Evolutionary conservation across 2,113 vertebrate genomes (phyloP).

Genomic region (Peromyscus polionotus): DNA sequence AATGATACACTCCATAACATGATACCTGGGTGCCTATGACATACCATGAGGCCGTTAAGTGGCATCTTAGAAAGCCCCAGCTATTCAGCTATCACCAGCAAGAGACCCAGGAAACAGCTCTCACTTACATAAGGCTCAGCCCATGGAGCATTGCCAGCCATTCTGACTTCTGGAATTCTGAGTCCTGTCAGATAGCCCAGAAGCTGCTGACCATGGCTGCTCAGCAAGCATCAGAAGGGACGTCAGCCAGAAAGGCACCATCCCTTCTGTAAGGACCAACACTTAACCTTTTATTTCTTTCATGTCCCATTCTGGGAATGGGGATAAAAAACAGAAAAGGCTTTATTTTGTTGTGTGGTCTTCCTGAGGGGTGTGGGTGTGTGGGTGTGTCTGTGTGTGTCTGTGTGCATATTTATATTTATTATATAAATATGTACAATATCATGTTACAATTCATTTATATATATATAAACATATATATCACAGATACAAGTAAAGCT

Average conservation of each 20-base stretch:
- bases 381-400: neutral
- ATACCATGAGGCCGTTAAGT: neutral
- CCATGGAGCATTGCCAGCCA: neutral
- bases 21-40: conserved; percentile 17
- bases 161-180: conserved; percentile 53
- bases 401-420: neutral
- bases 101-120: conserved; percentile 65
- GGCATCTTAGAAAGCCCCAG: neutral
- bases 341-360: conserved; percentile 42
- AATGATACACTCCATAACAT: conserved; percentile 48
- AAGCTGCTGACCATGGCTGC: neutral
- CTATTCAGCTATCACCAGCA: conserved; percentile 61
- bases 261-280: neutral
- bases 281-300: neutral
- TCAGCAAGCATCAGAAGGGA: neutral
- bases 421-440: neutral
- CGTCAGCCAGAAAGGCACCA: neutral
- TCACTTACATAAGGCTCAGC: conserved; percentile 49
- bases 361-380: neutral
- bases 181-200: neutral
- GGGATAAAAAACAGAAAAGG: neutral
- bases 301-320: neutral
- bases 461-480: neutral
- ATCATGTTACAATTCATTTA: neutral
- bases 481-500: neutral